Percentiles rank a stretch among this genome's conserved stretches.
phyloP scores from a whole-genome alignment of 1,140 invertebrate species.

The Drosophila teissieri region DNA sequence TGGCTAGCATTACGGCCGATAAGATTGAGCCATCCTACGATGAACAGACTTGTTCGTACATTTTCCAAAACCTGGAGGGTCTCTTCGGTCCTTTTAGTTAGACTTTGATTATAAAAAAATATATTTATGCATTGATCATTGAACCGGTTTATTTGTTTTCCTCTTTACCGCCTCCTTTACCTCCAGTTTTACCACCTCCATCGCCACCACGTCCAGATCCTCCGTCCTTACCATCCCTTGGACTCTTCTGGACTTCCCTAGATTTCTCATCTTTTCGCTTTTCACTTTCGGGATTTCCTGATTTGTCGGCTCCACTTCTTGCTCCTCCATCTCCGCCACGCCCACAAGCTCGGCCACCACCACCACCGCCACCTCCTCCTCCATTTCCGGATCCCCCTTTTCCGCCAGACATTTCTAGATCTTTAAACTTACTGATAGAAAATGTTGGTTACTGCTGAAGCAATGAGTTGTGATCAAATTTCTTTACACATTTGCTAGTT shows the following conservation, averaged over 20 bases:
- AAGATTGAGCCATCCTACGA: conserved; percentile 63
- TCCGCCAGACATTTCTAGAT: background rate
- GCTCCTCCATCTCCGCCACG: background rate
- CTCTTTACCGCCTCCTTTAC: background rate
- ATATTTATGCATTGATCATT: background rate
- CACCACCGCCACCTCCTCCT: background rate
- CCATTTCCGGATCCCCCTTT: background rate
- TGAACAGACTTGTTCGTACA: conserved; percentile 43
- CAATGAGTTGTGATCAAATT: conserved; percentile 8
- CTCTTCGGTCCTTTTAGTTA: conserved; percentile 49
- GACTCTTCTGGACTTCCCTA: background rate
- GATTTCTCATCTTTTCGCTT: background rate
- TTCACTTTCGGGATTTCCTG: background rate
- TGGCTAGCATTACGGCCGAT: conserved; percentile 53
- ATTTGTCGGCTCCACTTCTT: background rate
- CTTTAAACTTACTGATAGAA: background rate
- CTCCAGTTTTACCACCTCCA: conserved; percentile 1
- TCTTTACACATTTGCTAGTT: background rate
- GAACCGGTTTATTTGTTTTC: background rate
- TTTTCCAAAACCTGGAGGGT: conserved; percentile 56
- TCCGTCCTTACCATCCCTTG: conserved; percentile 11
- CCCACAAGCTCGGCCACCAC: background rate
- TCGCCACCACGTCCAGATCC: conserved; percentile 6
- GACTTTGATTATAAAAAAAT: background rate
- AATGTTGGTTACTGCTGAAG: background rate